These are phyloP conservation scores for Noctuana brunneofusca DNA, from an alignment of 2,888 invertebrate genomes.

Conservation along the genomic window DNA sequence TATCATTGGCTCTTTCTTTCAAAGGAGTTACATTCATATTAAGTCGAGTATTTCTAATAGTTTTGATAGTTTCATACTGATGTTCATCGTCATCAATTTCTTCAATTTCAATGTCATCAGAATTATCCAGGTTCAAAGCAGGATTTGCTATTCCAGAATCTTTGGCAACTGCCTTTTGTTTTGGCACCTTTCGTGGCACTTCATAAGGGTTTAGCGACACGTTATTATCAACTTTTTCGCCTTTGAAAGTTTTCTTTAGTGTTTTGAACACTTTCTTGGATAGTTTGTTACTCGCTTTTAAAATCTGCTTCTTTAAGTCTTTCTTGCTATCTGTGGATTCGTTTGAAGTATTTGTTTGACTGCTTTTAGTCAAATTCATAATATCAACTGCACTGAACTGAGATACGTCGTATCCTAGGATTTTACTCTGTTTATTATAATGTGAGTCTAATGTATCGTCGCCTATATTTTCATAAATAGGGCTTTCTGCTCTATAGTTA, in stretches of 20 bases:
- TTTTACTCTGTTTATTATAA: constrained; percentile 75
- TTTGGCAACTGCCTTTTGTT: constrained; percentile 56
- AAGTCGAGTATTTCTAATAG: constrained; percentile 66
- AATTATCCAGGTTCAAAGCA: constrained; percentile 68
- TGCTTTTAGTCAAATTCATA: constrained; percentile 68
- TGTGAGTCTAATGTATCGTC: constrained; percentile 52
- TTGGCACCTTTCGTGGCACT: constrained; percentile 68
- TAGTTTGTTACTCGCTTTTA: constrained; percentile 69
- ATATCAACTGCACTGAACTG: constrained; percentile 72
- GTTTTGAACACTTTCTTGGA: constrained; percentile 75
- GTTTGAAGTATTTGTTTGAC: constrained; percentile 55
- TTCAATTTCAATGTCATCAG: constrained; percentile 77
- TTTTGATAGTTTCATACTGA: constrained; percentile 74
- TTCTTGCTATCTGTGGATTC: constrained; percentile 69
- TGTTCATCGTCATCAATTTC: constrained; percentile 65
- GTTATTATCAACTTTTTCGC: constrained; percentile 63
- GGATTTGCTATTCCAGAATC: constrained; percentile 76
- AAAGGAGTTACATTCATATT: constrained; percentile 76
- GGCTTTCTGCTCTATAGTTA: constrained; percentile 64
- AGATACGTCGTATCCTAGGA: constrained; percentile 75
- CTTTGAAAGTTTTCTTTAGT: constrained; percentile 71
- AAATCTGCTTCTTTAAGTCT: constrained; percentile 59
- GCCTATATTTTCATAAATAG: constrained; percentile 68
- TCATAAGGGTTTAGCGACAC: constrained; percentile 72
- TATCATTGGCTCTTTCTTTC: constrained; percentile 57